Conservation (phyloP, 2,113 vertebrate genomes). For the Dinomys branickii region DNA sequence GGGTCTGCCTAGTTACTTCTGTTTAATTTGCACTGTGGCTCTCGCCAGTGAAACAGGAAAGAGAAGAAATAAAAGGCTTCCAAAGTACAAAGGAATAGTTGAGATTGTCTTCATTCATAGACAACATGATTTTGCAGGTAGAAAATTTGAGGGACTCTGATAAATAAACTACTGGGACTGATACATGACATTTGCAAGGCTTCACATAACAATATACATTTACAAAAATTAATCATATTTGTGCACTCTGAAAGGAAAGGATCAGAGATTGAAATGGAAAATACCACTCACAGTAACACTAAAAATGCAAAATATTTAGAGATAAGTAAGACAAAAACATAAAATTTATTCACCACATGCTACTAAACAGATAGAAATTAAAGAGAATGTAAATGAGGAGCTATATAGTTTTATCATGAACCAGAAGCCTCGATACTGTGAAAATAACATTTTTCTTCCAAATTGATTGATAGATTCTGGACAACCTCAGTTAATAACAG, state of each 20-base stretch:
- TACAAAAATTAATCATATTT: not conserved
- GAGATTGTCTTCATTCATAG: not conserved
- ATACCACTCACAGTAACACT: not conserved
- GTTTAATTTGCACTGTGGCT: not conserved
- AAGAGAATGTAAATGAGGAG: not conserved
- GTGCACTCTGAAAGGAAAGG: not conserved
- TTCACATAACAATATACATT: not conserved
- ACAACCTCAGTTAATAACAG: not conserved
- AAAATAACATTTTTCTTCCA: not conserved
- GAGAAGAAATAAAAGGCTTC: not conserved
- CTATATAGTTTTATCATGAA: not conserved
- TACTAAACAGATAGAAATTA: not conserved
- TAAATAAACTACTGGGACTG: not conserved
- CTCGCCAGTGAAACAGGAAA: not conserved
- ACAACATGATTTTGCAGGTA: not conserved
- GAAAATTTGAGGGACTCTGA: not conserved
- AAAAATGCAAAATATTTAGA: not conserved
- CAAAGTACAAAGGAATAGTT: not conserved
- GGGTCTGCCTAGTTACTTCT: not conserved
- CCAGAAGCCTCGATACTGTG: not conserved
- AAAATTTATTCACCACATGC: not conserved
- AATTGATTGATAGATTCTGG: not conserved
- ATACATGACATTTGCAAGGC: not conserved
- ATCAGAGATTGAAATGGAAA: not conserved
- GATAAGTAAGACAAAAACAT: not conserved